Percentiles rank a stretch among this genome's conserved stretches.
phyloP scores from a whole-genome alignment of 1,140 invertebrate species.

The Drosophila jambulina region DNA sequence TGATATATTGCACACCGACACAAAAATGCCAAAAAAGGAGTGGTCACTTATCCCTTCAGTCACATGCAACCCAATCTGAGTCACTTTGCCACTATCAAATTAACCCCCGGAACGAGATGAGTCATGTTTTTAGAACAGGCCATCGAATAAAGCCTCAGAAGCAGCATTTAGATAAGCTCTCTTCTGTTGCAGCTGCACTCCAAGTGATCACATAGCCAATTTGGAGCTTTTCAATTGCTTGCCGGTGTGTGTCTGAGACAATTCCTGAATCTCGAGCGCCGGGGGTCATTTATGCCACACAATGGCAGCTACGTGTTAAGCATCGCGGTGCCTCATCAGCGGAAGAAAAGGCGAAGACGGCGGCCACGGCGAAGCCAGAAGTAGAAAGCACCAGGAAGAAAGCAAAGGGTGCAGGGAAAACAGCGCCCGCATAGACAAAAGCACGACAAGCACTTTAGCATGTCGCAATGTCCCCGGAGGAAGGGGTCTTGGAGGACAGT shows the following conservation, averaged over 20 bases:
- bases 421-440: constrained; percentile 63
- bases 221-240: constrained; percentile 63
- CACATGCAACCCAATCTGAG: constrained; percentile 38
- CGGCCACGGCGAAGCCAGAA: neutral
- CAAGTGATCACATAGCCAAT: constrained; percentile 42
- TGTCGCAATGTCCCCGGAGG: constrained; percentile 58
- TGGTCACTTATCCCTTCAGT: constrained; percentile 17
- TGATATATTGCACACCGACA: constrained; percentile 14
- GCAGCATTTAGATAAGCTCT: constrained; percentile 34
- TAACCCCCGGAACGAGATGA: constrained; percentile 31
- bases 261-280: constrained; percentile 44
- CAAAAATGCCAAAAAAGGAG: constrained; percentile 16
- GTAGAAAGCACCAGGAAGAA: constrained; percentile 32
- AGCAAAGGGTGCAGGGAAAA: constrained; percentile 28
- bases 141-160: constrained; percentile 3
- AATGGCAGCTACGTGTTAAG: constrained; percentile 80
- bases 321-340: constrained; percentile 56
- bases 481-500: neutral
- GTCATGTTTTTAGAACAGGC: constrained; percentile 15
- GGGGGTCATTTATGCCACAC: constrained; percentile 71
- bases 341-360: constrained; percentile 13
- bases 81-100: constrained; percentile 37
- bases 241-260: constrained; percentile 29
- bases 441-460: constrained; percentile 83
- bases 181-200: constrained; percentile 9